Conservation (phyloP, 2,113 vertebrate species). For the Phylloscopus trochiloides region DNA sequence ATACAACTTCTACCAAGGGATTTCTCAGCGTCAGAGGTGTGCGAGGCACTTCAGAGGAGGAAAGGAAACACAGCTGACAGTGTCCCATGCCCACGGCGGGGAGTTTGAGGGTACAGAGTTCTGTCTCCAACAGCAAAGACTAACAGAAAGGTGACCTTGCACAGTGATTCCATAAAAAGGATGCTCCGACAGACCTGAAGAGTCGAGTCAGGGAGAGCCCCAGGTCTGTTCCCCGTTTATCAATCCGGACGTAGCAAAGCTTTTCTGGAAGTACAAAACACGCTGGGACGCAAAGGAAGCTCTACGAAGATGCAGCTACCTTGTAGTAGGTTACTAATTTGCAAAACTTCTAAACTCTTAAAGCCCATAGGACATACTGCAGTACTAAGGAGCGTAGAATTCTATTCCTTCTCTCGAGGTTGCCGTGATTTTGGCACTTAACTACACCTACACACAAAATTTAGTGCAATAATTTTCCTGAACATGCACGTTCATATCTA, state of each 20-base stretch:
- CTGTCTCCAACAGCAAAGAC: constrained; percentile 32
- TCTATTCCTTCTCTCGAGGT: constrained; percentile 61
- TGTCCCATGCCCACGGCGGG: constrained; percentile 39
- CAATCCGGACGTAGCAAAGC: constrained; percentile 47
- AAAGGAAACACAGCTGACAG: constrained; percentile 54
- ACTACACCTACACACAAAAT: constrained; percentile 64
- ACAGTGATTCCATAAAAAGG: constrained; percentile 61
- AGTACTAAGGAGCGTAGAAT: constrained; percentile 67
- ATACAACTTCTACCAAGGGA: constrained; percentile 35
- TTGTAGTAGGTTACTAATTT: constrained; percentile 65
- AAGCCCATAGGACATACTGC: constrained; percentile 68
- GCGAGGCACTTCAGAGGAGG: constrained; percentile 71
- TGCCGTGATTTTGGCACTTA: constrained; percentile 72
- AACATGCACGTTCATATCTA: constrained; percentile 67
- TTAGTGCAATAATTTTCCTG: constrained; percentile 68
- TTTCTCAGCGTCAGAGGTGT: constrained; percentile 55
- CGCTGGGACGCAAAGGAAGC: constrained; percentile 66
- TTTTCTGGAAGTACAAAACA: constrained; percentile 69
- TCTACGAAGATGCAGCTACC: constrained; percentile 67
- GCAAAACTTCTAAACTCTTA: constrained; percentile 67
- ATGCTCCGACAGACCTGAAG: constrained; percentile 36
- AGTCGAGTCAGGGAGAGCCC: background rate
- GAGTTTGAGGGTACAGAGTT: constrained; percentile 45
- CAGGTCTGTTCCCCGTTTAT: background rate
- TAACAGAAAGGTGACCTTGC: constrained; percentile 49